phyloP scores from a whole-genome alignment of 2,797 vertebrate genomes.

The Phoxinus dragarum region DNA sequence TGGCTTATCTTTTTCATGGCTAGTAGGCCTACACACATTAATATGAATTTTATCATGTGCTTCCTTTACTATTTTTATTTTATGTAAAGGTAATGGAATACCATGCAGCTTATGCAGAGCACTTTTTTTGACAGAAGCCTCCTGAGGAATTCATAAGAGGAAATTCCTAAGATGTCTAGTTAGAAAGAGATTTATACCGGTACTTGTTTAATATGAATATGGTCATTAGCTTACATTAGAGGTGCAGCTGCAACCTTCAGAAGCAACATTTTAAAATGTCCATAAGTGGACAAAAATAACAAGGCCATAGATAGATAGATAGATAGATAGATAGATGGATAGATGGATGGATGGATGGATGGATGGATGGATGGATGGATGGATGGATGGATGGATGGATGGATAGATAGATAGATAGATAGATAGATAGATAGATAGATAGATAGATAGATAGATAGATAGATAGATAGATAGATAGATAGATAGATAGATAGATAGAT shows the following conservation, averaged over 20 bases:
- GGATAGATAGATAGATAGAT: neutral
- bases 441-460: neutral
- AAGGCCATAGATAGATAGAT: neutral
- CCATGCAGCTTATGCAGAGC: neutral
- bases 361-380: no score
- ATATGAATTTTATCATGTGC: neutral
- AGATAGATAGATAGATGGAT: no score
- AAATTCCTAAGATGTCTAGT: constrained; percentile 30
- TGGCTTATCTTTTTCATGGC: neutral
- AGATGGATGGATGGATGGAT: no score
- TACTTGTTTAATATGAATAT: neutral
- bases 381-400: neutral
- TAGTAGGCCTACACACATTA: no score
- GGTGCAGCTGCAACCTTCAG: neutral
- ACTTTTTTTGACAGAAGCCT: neutral
- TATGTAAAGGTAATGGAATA: neutral
- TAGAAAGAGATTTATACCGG: neutral
- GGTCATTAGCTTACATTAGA: neutral
- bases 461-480: neutral
- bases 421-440: neutral
- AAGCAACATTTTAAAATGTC: neutral
- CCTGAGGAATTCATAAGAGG: neutral
- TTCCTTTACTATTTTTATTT: neutral
- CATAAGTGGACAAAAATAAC: neutral
- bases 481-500: neutral